Evolutionary conservation across 2,113 vertebrate species (phyloP).

Genomic region (Stigmatopora argus): DNA sequence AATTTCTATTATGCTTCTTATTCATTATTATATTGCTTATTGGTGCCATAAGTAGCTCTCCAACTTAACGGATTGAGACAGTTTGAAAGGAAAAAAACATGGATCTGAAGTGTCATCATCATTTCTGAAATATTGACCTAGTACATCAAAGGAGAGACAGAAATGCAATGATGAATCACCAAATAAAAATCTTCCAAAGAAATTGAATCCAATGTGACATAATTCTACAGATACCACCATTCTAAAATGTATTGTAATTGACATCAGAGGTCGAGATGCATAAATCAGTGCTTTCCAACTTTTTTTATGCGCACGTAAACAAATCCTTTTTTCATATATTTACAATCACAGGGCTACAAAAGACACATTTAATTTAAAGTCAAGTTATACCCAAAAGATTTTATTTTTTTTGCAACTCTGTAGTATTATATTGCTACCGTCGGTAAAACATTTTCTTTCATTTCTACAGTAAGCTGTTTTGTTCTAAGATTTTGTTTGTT

Average conservation of each 20-base stretch:
- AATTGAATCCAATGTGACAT: background rate
- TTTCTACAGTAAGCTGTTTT: constrained; percentile 20
- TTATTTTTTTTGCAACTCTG: constrained; percentile 16
- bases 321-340: background rate
- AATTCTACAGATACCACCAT: background rate
- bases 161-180: background rate
- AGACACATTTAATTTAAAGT: background rate
- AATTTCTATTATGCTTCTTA: background rate
- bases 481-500: background rate
- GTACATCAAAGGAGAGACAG: background rate
- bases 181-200: background rate
- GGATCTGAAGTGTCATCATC: background rate
- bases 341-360: background rate
- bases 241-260: background rate
- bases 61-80: background rate
- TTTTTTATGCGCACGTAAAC: background rate
- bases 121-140: background rate
- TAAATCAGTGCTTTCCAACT: background rate
- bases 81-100: background rate
- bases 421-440: constrained; percentile 20
- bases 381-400: background rate
- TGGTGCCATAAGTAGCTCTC: background rate
- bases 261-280: background rate
- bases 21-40: background rate
- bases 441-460: constrained; percentile 35